These are phyloP conservation scores for Abrostola triplasia DNA, from an alignment of 2,888 invertebrate genomes.

Conservation along the genomic window DNA sequence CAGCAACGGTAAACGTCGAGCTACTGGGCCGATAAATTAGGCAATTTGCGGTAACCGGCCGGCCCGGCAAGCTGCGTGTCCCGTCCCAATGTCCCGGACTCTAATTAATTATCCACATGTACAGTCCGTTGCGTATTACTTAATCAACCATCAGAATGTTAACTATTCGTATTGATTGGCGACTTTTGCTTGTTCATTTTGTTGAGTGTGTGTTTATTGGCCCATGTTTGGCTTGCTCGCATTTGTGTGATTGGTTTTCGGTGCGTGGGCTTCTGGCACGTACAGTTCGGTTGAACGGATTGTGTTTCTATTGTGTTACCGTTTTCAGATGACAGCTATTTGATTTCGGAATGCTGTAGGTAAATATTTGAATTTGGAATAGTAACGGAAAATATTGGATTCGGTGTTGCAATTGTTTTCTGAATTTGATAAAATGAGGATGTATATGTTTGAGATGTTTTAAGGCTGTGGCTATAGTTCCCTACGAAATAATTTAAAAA, in stretches of 20 bases:
- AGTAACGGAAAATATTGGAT: slow-evolving; percentile 4
- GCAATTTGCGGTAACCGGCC: slow-evolving; percentile 70
- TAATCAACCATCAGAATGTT: slow-evolving; percentile 72
- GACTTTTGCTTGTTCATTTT: slow-evolving; percentile 60
- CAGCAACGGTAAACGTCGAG: slow-evolving; percentile 49
- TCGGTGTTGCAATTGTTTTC: neutral
- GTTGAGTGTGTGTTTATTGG: slow-evolving; percentile 57
- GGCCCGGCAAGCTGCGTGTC: slow-evolving; percentile 48
- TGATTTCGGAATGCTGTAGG: neutral
- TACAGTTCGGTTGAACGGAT: slow-evolving; percentile 24
- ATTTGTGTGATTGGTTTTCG: slow-evolving; percentile 36
- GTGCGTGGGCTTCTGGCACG: slow-evolving; percentile 17
- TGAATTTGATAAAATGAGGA: too few species aligned
- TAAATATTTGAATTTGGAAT: slow-evolving; percentile 9
- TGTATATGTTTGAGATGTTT: neutral
- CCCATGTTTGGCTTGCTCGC: slow-evolving; percentile 38
- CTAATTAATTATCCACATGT: slow-evolving; percentile 77
- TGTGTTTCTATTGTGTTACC: slow-evolving; percentile 11
- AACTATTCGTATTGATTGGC: slow-evolving; percentile 63
- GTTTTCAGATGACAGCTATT: slow-evolving; percentile 20
- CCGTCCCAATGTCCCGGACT: slow-evolving; percentile 58
- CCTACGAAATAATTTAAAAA: too few species aligned
- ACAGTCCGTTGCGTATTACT: slow-evolving; percentile 64
- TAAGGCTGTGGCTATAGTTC: too few species aligned
- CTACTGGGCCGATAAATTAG: slow-evolving; percentile 75